Evolutionary conservation across 2,113 vertebrate genomes (phyloP).

Genomic region (Chitala chitala): DNA sequence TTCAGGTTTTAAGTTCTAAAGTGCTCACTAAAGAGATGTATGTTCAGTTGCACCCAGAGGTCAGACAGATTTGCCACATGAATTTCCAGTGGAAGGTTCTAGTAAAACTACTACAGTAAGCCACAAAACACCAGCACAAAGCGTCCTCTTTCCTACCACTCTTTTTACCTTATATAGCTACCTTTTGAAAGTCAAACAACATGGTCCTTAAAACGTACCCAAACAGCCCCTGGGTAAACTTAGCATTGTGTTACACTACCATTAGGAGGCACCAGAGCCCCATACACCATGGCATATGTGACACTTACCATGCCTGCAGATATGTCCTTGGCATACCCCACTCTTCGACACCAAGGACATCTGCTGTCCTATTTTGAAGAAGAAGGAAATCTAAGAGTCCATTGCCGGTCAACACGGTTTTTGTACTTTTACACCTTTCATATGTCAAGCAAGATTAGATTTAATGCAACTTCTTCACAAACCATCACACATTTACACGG

Average conservation of each 20-base stretch:
- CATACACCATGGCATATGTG: neutral
- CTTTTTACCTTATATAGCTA: neutral
- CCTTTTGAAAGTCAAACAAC: neutral
- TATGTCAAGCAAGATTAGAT: neutral
- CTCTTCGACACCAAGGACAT: constrained; percentile 81
- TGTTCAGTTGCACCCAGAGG: too few species aligned
- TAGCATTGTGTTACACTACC: neutral
- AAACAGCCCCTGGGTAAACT: neutral
- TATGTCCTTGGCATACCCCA: constrained; percentile 91
- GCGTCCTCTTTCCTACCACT: neutral
- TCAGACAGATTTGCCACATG: too few species aligned
- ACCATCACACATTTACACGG: too few species aligned
- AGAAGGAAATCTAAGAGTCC: neutral
- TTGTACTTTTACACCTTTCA: neutral
- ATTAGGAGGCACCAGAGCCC: constrained; percentile 13
- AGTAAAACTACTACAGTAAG: neutral
- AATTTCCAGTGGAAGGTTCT: too few species aligned
- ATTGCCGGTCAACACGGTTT: neutral
- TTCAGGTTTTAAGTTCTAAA: neutral
- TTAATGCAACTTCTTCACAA: too few species aligned
- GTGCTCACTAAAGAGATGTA: too few species aligned
- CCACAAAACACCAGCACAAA: neutral
- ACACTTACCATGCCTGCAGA: constrained; percentile 82
- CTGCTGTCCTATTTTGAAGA: constrained; percentile 65
- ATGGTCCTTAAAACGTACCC: neutral